Conservation (phyloP, 2,888 invertebrate genomes). For the Nymphalis polychloros region DNA sequence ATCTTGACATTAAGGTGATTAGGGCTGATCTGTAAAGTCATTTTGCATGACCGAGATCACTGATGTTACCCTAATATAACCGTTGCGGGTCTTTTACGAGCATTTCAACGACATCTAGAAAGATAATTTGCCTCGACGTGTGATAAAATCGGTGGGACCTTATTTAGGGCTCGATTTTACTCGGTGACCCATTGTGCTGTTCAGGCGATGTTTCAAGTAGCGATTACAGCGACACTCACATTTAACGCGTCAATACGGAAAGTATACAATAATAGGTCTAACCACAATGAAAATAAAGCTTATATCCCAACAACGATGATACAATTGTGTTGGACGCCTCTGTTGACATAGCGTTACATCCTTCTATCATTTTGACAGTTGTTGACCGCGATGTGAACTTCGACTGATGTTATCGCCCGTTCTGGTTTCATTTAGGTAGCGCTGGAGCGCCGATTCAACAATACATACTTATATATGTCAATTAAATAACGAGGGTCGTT, state of each 20-base stretch:
- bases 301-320: constrained; percentile 5
- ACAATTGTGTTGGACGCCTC: constrained; percentile 25
- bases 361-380: constrained; percentile 35
- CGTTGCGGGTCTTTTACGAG: constrained; percentile 67
- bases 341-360: constrained; percentile 36
- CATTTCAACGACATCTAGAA: constrained; percentile 54
- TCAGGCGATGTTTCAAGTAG: constrained; percentile 52
- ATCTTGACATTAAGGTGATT: constrained; percentile 51
- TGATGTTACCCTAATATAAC: constrained; percentile 68
- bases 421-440: constrained; percentile 34
- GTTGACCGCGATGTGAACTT: constrained; percentile 34
- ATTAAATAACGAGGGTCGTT: constrained; percentile 33
- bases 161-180: constrained; percentile 51
- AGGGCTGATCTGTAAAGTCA: constrained; percentile 49
- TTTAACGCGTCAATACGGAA: constrained; percentile 12
- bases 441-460: constrained; percentile 27
- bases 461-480: constrained; percentile 23
- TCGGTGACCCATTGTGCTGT: constrained; percentile 54
- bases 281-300: constrained; percentile 24
- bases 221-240: constrained; percentile 49
- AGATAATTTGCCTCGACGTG: constrained; percentile 69
- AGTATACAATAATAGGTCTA: constrained; percentile 25
- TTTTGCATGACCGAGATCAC: constrained; percentile 66
- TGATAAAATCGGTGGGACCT: constrained; percentile 63
- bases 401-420: constrained; percentile 33